Base-by-base conservation (phyloP, 2,113 vertebrate species). In the Nycticorax nycticorax region DNA sequence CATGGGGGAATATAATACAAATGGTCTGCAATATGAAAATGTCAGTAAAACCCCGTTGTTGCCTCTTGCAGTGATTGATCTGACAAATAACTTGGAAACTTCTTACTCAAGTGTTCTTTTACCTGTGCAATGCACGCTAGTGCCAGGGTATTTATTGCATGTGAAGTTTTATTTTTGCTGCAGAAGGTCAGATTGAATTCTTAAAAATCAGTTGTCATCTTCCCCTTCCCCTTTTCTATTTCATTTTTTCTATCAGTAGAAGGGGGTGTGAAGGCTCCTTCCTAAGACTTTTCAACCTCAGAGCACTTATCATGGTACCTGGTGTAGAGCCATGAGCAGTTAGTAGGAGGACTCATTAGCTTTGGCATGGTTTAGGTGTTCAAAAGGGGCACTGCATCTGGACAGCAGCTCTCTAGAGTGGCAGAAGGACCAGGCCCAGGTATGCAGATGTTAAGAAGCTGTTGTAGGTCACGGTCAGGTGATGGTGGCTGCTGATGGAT, bases 241-340 rank as follows among this genome's bases (percentile, higher is more conserved):
- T 60, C 1, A 14, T 26, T 63, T 72, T 79, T 76, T 57, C 41
- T 16, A 17, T 15, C 64, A 39, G 27, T 39, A 60, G 56, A 59
- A 81, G 35, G 33, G 28, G 10, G 2, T 6, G 0, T 18, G 19
- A 91, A 85, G 27, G 8, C 12, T 50, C 18, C 14, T 84, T 83
- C 39, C 48, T 21, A 50, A 59, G 37, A 35, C 28, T 63, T 78
- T 55, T n/a, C 48, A 66, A 0, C 30, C 41, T 90, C 52, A 32
- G 57, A 37, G 12, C 11, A 16, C 0, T 0, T 32, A 17, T 47
- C 17, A 5, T 3, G 4, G 11, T 72, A 47, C 9, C 30, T 69
- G 57, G 4, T 16, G 17, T 9, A 45, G 41, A 83, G 27, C 10
- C 19, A 15, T 33, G 35, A 60, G 75, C 23, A 14, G 5, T 22